Evolutionary conservation across 2,888 invertebrate genomes (phyloP).

Genomic region (Pseudanteris insignis): DNA sequence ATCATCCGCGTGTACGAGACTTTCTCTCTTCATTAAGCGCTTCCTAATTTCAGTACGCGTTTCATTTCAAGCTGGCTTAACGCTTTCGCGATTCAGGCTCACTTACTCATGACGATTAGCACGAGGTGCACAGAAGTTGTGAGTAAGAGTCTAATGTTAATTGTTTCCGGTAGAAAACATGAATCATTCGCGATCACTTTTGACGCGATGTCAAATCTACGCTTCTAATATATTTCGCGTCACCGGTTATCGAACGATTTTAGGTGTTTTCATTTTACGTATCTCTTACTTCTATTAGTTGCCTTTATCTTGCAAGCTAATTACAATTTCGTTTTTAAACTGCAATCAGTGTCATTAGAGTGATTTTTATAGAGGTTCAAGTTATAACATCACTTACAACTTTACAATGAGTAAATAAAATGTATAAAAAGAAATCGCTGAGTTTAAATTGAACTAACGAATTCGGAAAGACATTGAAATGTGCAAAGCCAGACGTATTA

Average conservation of each 20-base stretch:
- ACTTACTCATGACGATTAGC: conserved; percentile 38
- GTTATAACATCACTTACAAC: no score
- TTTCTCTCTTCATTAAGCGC: conserved; percentile 48
- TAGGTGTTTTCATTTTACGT: no score
- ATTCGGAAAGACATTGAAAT: no score
- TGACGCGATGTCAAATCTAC: conserved; percentile 10
- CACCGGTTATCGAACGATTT: background rate
- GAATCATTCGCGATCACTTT: conserved; percentile 37
- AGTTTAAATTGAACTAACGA: no score
- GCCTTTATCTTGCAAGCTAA: no score
- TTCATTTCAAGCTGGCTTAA: conserved; percentile 47
- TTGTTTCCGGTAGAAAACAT: conserved; percentile 51
- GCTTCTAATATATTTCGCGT: conserved; percentile 2
- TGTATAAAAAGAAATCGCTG: no score
- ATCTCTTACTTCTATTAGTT: no score
- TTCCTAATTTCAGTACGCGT: conserved; percentile 48
- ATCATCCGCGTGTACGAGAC: conserved; percentile 35
- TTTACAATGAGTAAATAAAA: no score
- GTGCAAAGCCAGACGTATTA: no score
- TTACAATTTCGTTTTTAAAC: no score
- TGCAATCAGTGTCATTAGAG: no score
- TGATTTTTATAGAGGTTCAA: no score
- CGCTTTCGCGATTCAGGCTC: conserved; percentile 48
- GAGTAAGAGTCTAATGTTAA: conserved; percentile 45
- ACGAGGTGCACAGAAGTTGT: conserved; percentile 34